Conservation (phyloP, 2,888 invertebrate species). For the Vanessa cardui region DNA sequence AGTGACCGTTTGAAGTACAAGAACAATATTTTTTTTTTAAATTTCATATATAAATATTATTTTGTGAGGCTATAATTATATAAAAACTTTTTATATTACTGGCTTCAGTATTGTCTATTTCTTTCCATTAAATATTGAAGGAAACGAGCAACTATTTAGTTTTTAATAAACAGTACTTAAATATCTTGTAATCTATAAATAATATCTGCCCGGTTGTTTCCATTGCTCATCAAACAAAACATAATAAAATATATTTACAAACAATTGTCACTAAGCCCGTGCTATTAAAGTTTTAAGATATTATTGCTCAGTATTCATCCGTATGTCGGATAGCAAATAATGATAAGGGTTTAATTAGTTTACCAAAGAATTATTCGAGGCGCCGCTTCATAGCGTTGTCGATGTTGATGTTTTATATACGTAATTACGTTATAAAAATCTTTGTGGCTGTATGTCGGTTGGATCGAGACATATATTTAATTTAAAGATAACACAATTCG, state of each 20-base stretch:
- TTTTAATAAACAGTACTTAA: neutral
- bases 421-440: neutral
- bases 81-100: too few relatives aligned
- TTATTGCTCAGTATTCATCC: constrained; percentile 41
- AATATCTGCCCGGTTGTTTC: constrained; percentile 51
- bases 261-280: constrained; percentile 43
- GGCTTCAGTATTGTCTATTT: too few relatives aligned
- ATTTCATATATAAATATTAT: too few relatives aligned
- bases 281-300: constrained; percentile 44
- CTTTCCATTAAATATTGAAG: too few relatives aligned
- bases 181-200: constrained; percentile 1
- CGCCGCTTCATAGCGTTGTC: constrained; percentile 43
- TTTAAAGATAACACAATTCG: too few relatives aligned
- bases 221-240: constrained; percentile 52
- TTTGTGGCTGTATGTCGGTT: neutral
- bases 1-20: too few relatives aligned
- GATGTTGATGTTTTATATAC: constrained; percentile 27
- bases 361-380: constrained; percentile 47
- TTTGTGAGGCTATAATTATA: too few relatives aligned
- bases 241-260: constrained; percentile 52
- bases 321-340: constrained; percentile 37
- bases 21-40: too few relatives aligned
- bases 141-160: too few relatives aligned
- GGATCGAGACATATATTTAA: too few relatives aligned
- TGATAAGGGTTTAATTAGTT: constrained; percentile 50